Percentiles rank a stretch among this genome's conserved stretches.
Evolutionary conservation across 2,113 vertebrate genomes (phyloP).

Genomic region (Sciurus niger): DNA sequence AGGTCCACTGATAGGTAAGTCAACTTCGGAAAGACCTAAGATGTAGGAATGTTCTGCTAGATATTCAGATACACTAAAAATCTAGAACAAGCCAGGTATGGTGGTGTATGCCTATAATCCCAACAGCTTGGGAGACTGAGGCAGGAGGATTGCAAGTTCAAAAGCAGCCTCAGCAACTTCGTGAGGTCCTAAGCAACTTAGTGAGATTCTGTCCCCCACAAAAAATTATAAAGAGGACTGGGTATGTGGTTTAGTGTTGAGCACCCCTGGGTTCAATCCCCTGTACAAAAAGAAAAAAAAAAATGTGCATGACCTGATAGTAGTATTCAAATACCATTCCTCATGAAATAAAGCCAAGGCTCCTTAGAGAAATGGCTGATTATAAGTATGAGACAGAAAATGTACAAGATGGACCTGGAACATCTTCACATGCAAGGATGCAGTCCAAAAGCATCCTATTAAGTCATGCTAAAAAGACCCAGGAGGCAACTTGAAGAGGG

Average conservation of each 20-base stretch:
- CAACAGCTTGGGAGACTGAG: no score
- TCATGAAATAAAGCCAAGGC: not conserved
- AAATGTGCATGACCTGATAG: not conserved
- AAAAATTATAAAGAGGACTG: no score
- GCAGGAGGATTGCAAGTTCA: no score
- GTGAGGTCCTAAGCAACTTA: no score
- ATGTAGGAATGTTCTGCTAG: not conserved
- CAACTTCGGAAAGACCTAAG: not conserved
- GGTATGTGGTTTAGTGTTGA: no score
- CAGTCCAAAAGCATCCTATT: not conserved
- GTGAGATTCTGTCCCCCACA: no score
- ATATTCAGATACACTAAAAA: conserved; percentile 14
- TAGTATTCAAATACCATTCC: not conserved
- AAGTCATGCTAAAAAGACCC: not conserved
- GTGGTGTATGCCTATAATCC: no score
- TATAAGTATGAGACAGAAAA: not conserved
- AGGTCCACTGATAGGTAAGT: not conserved
- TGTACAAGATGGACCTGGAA: not conserved
- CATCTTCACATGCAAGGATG: not conserved
- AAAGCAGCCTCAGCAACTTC: no score
- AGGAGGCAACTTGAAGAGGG: not conserved
- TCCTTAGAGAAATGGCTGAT: not conserved
- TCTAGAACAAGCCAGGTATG: not conserved
- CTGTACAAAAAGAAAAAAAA: no score
- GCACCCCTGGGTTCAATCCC: no score